These are phyloP conservation scores for Rhabdomys dilectus DNA, from an alignment of 2,113 vertebrate species.

Conservation along the genomic window DNA sequence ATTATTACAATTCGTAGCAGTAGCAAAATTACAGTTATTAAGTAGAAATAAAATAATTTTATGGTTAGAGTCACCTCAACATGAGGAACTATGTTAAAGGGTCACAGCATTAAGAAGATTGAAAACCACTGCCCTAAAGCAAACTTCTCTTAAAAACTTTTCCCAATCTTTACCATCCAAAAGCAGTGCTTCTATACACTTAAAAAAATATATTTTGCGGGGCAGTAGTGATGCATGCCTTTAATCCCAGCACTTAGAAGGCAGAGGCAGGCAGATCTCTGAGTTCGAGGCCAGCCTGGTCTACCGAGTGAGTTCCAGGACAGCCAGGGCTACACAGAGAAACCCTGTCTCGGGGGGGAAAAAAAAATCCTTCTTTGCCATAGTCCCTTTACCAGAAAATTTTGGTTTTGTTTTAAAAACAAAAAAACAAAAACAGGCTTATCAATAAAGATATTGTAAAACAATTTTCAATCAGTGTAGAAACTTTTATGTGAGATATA, in stretches of 20 bases:
- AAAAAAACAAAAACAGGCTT: too few relatives aligned
- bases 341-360: too few relatives aligned
- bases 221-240: too few relatives aligned
- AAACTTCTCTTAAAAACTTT: conserved; percentile 25
- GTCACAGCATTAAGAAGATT: background rate
- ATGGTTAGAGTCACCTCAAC: background rate
- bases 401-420: background rate
- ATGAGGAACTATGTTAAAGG: background rate
- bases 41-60: background rate
- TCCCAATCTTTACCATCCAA: conserved; percentile 12
- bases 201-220: background rate
- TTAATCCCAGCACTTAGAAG: too few relatives aligned
- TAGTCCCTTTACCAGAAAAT: background rate
- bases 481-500: background rate
- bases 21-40: background rate
- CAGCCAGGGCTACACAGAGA: too few relatives aligned
- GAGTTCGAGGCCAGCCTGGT: too few relatives aligned
- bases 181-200: background rate
- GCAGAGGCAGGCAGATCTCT: too few relatives aligned
- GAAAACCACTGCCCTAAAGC: background rate
- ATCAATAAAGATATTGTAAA: background rate
- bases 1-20: background rate
- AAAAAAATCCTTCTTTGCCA: conserved; percentile 40
- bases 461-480: background rate
- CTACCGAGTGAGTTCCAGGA: too few relatives aligned